A percentile compares a stretch with the other conserved stretches of the same genome.
phyloP scores from a whole-genome alignment of 2,888 invertebrate genomes.

The Drosophila pegasa region DNA sequence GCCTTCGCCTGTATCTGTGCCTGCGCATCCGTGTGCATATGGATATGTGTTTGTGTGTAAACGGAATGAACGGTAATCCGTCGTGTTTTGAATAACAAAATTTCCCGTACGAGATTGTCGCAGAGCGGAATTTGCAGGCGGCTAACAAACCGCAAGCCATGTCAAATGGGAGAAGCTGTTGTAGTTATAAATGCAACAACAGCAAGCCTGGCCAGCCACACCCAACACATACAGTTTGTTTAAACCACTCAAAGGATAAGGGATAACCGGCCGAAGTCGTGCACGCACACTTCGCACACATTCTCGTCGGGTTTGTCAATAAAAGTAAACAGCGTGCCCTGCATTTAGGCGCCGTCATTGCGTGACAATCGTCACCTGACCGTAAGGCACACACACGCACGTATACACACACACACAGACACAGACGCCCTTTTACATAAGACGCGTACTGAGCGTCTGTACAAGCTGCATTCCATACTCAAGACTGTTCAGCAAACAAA shows the following conservation, averaged over 20 bases:
- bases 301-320: slow-evolving; percentile 72
- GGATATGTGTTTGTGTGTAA: slow-evolving; percentile 57
- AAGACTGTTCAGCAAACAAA: background rate
- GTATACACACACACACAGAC: background rate
- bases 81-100: slow-evolving; percentile 82
- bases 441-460: background rate
- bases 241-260: slow-evolving; percentile 77
- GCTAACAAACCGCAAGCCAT: slow-evolving; percentile 81
- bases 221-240: slow-evolving; percentile 41
- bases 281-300: slow-evolving; percentile 79
- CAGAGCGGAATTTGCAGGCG: slow-evolving; percentile 68
- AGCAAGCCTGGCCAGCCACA: slow-evolving; percentile 31
- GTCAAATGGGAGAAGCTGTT: slow-evolving; percentile 69
- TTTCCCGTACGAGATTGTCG: slow-evolving; percentile 70
- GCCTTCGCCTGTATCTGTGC: slow-evolving; percentile 14
- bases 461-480: slow-evolving; percentile 32
- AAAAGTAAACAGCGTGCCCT: slow-evolving; percentile 62
- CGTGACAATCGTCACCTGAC: slow-evolving; percentile 74
- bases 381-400: slow-evolving; percentile 24
- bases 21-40: slow-evolving; percentile 3
- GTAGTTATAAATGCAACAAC: slow-evolving; percentile 60
- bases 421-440: slow-evolving; percentile 8
- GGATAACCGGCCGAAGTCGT: slow-evolving; percentile 59
- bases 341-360: slow-evolving; percentile 61
- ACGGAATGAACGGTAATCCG: slow-evolving; percentile 82